Evolutionary conservation across 2,797 vertebrate species (phyloP).

Genomic region (Phrynocephalus guinanensis): DNA sequence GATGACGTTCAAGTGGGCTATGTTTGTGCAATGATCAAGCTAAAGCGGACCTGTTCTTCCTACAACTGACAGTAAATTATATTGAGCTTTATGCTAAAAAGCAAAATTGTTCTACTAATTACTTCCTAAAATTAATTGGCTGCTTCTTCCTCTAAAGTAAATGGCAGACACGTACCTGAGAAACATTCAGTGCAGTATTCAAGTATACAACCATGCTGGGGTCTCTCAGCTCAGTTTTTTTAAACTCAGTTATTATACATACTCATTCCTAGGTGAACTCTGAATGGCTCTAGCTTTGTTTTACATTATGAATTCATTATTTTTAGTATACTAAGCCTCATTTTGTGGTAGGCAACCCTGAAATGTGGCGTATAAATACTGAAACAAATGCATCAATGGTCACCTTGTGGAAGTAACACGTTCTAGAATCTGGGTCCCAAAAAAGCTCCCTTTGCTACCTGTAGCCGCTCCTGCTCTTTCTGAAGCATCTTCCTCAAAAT

Average conservation of each 20-base stretch:
- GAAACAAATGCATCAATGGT: neutral
- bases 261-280: neutral
- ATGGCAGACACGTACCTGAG: neutral
- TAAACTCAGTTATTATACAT: neutral
- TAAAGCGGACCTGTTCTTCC: neutral
- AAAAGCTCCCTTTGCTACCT: constrained; percentile 76
- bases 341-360: neutral
- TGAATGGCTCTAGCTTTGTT: neutral
- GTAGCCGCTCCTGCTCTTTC: constrained; percentile 89
- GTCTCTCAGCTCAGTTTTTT: neutral
- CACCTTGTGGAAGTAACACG: neutral
- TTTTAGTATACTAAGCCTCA: neutral
- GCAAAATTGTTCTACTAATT: neutral
- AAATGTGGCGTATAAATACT: neutral
- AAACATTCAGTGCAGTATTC: neutral
- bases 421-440: neutral
- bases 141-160: neutral
- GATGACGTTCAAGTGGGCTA: neutral
- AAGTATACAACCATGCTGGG: neutral
- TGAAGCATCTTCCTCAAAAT: constrained; percentile 89
- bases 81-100: neutral
- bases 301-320: neutral
- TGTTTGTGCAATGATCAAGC: neutral
- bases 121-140: neutral
- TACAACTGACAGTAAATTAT: neutral